phyloP scores from a whole-genome alignment of 2,797 vertebrate species.

The Rhinella marina region DNA sequence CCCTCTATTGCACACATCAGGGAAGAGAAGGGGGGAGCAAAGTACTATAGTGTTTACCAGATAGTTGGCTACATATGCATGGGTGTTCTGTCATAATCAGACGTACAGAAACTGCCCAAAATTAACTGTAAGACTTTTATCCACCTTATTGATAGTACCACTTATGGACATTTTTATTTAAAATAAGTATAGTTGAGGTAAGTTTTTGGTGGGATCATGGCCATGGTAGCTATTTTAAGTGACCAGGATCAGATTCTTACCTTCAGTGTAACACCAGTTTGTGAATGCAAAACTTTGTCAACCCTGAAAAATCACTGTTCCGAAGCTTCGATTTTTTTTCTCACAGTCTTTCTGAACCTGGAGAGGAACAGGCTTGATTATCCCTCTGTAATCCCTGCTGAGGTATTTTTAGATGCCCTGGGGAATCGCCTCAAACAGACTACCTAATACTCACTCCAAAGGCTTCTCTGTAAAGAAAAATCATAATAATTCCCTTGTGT shows the following conservation, averaged over 20 bases:
- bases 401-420: slow-evolving; percentile 58
- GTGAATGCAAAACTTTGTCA: slow-evolving; percentile 1
- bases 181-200: neutral
- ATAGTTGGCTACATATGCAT: neutral
- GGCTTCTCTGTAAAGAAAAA: slow-evolving; percentile 53
- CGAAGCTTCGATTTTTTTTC: slow-evolving; percentile 46
- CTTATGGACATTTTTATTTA: neutral
- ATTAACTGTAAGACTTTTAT: neutral
- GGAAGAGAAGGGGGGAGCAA: neutral
- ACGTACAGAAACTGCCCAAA: neutral
- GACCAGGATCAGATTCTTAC: neutral
- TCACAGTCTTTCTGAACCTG: slow-evolving; percentile 49
- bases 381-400: slow-evolving; percentile 30
- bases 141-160: neutral
- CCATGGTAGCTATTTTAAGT: neutral
- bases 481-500: slow-evolving; percentile 57
- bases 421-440: slow-evolving; percentile 47
- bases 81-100: neutral
- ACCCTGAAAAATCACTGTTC: slow-evolving; percentile 3
- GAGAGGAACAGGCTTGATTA: slow-evolving; percentile 44
- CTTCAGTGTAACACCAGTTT: neutral
- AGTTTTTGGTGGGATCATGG: neutral
- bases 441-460: slow-evolving; percentile 54
- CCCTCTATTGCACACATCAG: neutral
- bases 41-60: neutral